These are phyloP conservation scores for Petrocephalus zakoni DNA, from an alignment of 2,113 vertebrate genomes.

Conservation along the genomic window DNA sequence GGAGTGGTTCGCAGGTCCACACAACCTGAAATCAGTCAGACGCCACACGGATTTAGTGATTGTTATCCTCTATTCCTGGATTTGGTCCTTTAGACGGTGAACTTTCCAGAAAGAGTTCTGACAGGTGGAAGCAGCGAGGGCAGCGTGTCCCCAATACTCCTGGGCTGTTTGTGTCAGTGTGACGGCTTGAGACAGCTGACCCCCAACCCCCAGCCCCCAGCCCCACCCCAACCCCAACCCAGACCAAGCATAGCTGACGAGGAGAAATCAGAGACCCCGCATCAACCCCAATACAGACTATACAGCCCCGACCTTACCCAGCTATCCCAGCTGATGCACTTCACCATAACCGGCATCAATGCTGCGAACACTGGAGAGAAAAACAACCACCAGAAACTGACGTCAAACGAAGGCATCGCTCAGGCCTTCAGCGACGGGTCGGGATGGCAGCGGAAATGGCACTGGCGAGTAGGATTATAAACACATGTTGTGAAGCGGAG, in stretches of 20 bases:
- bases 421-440: not conserved
- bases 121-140: slow-evolving; percentile 49
- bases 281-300: not conserved
- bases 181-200: slow-evolving; percentile 50
- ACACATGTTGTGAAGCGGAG: not conserved
- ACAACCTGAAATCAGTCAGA: not conserved
- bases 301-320: not conserved
- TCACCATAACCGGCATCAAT: not conserved
- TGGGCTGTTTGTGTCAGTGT: slow-evolving; percentile 23
- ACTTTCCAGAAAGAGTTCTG: slow-evolving; percentile 43
- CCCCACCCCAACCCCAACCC: not conserved
- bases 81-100: not conserved
- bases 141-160: slow-evolving; percentile 27
- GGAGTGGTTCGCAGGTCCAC: not conserved
- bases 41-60: not conserved
- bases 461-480: not conserved
- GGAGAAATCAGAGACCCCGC: slow-evolving; percentile 16
- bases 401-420: not conserved
- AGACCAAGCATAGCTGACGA: slow-evolving; percentile 5
- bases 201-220: not conserved
- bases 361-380: not conserved
- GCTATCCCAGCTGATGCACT: not conserved
- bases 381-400: not conserved
- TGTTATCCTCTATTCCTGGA: not conserved
- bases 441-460: not conserved